phyloP scores from a whole-genome alignment of 2,797 vertebrate species.

The Muscicapa comitata region DNA sequence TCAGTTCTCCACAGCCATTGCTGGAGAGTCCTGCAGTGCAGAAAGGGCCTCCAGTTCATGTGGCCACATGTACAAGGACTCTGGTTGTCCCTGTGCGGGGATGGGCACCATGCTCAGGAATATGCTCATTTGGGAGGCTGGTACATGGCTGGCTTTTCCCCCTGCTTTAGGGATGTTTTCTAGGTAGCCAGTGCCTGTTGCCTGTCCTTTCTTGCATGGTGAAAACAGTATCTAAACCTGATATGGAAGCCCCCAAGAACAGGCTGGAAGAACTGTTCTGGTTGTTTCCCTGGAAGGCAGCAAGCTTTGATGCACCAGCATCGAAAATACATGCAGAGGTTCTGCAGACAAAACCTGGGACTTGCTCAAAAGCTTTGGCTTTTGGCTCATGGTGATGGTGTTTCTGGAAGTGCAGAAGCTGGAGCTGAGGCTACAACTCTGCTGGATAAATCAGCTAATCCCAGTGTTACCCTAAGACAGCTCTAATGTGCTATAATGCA shows the following conservation, averaged over 20 bases:
- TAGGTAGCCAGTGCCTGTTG: neutral
- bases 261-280: neutral
- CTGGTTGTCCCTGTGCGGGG: neutral
- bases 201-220: neutral
- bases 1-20: neutral
- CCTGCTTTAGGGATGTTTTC: neutral
- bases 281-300: neutral
- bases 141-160: neutral
- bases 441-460: neutral
- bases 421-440: neutral
- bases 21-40: neutral
- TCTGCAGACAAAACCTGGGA: neutral
- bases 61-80: no score
- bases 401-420: neutral
- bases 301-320: neutral
- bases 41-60: neutral
- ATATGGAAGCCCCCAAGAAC: neutral
- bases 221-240: neutral
- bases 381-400: neutral
- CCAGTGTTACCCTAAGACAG: neutral
- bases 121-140: neutral
- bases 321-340: neutral
- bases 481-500: slow-evolving; percentile 30
- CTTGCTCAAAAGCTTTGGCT: neutral
- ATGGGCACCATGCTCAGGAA: neutral